These are phyloP conservation scores for Xenopus tropicalis DNA, from an alignment of 2,113 vertebrate species.

Conservation along the genomic window DNA sequence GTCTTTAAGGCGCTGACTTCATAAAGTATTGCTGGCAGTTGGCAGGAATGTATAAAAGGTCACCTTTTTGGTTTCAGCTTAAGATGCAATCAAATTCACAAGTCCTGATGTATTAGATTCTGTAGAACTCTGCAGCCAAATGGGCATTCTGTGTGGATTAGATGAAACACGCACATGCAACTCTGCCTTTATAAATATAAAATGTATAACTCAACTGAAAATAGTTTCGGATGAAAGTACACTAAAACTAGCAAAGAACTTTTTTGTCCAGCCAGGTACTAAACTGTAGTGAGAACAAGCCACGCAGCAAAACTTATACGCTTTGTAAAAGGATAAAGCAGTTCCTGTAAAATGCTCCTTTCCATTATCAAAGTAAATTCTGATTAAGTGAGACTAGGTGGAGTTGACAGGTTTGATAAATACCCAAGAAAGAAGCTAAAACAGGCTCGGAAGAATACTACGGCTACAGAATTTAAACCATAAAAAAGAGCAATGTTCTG, in stretches of 20 bases:
- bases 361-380: constrained; percentile 38
- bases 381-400: constrained; percentile 40
- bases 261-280: no score
- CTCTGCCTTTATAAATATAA: no score
- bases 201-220: no score
- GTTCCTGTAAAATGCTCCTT: constrained; percentile 9
- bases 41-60: neutral
- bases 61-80: neutral
- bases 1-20: no score
- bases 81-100: neutral
- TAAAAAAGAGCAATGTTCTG: constrained; percentile 46
- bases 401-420: constrained; percentile 42
- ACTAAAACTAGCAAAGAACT: no score
- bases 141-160: neutral
- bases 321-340: constrained; percentile 20
- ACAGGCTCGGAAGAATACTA: constrained; percentile 18
- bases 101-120: no score
- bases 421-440: constrained; percentile 27
- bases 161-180: neutral
- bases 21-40: neutral
- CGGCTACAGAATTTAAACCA: constrained; percentile 13
- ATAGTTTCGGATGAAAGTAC: no score
- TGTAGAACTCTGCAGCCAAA: no score
- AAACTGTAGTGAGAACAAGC: neutral
- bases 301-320: neutral